Base-by-base conservation (phyloP, 1,140 invertebrate species). In the Drosophila persimilis region DNA sequence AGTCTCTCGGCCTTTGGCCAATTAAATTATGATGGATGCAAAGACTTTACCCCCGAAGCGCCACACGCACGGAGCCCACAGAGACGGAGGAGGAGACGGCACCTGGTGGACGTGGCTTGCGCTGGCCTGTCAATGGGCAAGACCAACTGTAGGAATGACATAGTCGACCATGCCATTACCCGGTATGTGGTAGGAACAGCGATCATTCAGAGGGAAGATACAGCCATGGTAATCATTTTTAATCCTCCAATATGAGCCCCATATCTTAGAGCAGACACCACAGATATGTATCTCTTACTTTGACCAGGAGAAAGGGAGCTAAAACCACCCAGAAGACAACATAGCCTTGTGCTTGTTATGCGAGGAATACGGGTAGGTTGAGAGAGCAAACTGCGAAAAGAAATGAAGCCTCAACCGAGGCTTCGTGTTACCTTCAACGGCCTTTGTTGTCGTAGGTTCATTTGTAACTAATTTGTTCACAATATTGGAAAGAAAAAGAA, bases 401-500 rank as follows among this genome's bases (percentile, higher is more conserved):
- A 39, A 45, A 17, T 46, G 22, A 44, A 53, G 64, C 61, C 63
- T 45, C 43, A 57, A 61, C 46, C 3, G 35, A 29, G 70, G 80
- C 76, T 73, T 85, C 73, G 73, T 85, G 81, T 84, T 84, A 80
- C 80, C 63, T 31, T 20, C 65, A 80, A 43, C 47, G 31, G 61
- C 67, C 64, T 81, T 88, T 88, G 83, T 88, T 88, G 83, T 83
- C 61, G 83, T 88, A 79, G 83, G 71, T 67, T 88, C 84, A 77
- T 78, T 88, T 88, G 83, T 88, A 73, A 88, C 83, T 88, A 89
- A 88, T 88, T 83, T 86, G 78, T 88, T 83, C 83, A 86, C 44
- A 77, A 71, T 48, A 75, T 86, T 57, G 80, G 46, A 86, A 76
- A 85, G 69, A 74, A 81, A 88, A 86, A 77, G 77, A 79, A 55